Percentiles rank a stretch among this genome's conserved stretches.
Conservation (phyloP, 2,113 vertebrate genomes). For the Aspidoscelis tigris region DNA sequence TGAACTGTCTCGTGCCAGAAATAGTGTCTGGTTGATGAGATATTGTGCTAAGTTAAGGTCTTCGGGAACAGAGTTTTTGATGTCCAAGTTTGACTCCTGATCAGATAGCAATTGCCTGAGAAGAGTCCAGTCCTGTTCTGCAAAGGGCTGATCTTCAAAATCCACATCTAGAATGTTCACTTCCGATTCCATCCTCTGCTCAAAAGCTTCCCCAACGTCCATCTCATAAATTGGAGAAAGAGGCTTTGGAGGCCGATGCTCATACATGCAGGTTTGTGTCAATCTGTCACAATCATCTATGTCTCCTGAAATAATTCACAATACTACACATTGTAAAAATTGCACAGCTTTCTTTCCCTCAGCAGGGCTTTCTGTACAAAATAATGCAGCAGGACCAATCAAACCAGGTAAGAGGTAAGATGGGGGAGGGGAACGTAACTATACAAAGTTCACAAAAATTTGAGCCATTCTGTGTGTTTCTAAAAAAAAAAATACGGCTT, state of each 20-base stretch:
- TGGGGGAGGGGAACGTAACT: constrained; percentile 53
- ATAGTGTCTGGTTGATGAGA: constrained; percentile 97
- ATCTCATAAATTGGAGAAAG: constrained; percentile 97
- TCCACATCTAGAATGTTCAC: constrained; percentile 76
- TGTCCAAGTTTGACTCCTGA: constrained; percentile 88
- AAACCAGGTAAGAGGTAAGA: constrained; percentile 64
- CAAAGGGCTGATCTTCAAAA: constrained; percentile 86
- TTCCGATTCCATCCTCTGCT: constrained; percentile 85
- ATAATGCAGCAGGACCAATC: constrained; percentile 72
- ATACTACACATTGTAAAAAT: constrained; percentile 98
- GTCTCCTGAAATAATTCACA: constrained; percentile 99
- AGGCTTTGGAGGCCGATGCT: constrained; percentile 92
- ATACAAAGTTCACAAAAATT: constrained; percentile 76
- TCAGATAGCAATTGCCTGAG: constrained; percentile 92
- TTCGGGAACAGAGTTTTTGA: constrained; percentile 94
- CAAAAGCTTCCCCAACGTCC: constrained; percentile 90
- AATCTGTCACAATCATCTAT: constrained; percentile 97
- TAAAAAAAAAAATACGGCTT: constrained; percentile 71
- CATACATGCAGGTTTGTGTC: constrained; percentile 95
- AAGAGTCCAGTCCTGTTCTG: constrained; percentile 93
- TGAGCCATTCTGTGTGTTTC: constrained; percentile 71
- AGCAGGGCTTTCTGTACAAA: constrained; percentile 76
- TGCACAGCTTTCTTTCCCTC: constrained; percentile 75
- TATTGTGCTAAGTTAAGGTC: constrained; percentile 98
- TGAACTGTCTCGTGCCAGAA: constrained; percentile 89